Evolutionary conservation across 2,888 invertebrate species (phyloP), one percentile per base, ranked within the genome.

Genomic region (Lasioglossum vierecki): DNA sequence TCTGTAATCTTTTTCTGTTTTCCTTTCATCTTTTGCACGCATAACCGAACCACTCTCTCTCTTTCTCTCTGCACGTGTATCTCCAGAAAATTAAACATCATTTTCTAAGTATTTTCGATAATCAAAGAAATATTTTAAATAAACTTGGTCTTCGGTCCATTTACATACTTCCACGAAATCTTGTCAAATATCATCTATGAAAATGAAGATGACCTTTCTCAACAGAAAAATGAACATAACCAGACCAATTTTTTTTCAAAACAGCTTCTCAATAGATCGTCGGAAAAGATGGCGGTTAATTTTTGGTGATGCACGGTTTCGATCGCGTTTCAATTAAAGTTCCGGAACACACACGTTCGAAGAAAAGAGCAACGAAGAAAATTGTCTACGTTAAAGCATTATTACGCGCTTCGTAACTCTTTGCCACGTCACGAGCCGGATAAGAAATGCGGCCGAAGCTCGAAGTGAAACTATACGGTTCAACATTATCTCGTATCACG

Each of bases 371-470:
- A 46, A 72, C 39, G 73, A 76, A 66, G 57, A 63, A 49, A 60
- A 79, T 66, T 46, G 39, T 66, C 71, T 53, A 57, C 1, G n/a
- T 46, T 57, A 49, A 73, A 49, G 73, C 49, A 73, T 73, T 57
- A 22, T 53, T 35, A 53, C 30, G 11, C 53, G 18, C 46, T 44
- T 75, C 41, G 35, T 57, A 68, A 76, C 41, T 39, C 44, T 53
- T 70, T 39, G 49, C 30, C 35, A 8, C 13, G 60, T 41, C n/a
- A 80, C 35, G 68, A 80, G 77, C 22, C 35, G 30, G 60, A 66
- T 74, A 76, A 78, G 79, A 80, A 81, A 77, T 60, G 46, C 46
- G 76, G 30, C 53, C 26, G 70, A 70, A 79, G 46, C 49, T 82
- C 70, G 77, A 70, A 57, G 44, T 76, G 35, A 53, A 73, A 35